Evolutionary conservation across 2,888 invertebrate species (phyloP), one percentile per base, ranked within the genome.

Genomic region (Serripes groenlandicus): DNA sequence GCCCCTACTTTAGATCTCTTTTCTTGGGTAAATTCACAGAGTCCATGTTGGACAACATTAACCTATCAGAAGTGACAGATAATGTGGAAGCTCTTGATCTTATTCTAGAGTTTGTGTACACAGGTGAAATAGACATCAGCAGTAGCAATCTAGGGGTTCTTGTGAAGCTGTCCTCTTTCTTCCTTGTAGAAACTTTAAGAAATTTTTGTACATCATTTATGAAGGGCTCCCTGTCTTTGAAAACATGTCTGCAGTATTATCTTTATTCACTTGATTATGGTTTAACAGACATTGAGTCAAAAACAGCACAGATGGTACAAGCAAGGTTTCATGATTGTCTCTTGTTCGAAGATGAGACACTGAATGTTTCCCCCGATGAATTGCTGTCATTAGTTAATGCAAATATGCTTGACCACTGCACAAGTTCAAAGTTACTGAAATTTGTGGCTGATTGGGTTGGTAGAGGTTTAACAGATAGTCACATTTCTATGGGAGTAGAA

Each of bases 1-100:
- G 86, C 66, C 83, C 80, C 1, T 86, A 81, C 62, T 86, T 86
- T 30, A 73, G 64, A 18, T 81, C 86, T 1, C 68, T 86, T 18
- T 86, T 83, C 58, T 78, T 80, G 42, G 80, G 81, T 26, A 78
- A 83, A 23, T 86, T 86, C 52, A 83, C 75, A 23, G 86, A 86
- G 75, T 80, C 84, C 18, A 60, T 69, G n/a, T 78, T 78, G 78
- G 75, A 77, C 30, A 75, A 78, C 7, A 81, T 84, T 18, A 72
- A 78, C 60, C 30, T 84, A 35, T 78, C 81, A 1, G 75, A 80
- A 56, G 84, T 84, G 32, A 84, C 84, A 23, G 68, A 74, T 28
- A 77, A 78, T 52, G 62, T 75, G 3, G 34, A 52, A 42, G 74
- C 84, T 52, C 49, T 84, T 21, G 84, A 84, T 35, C 49, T 81